Conservation (phyloP, 2,113 vertebrate species). For the Ploceus nigricollis region DNA sequence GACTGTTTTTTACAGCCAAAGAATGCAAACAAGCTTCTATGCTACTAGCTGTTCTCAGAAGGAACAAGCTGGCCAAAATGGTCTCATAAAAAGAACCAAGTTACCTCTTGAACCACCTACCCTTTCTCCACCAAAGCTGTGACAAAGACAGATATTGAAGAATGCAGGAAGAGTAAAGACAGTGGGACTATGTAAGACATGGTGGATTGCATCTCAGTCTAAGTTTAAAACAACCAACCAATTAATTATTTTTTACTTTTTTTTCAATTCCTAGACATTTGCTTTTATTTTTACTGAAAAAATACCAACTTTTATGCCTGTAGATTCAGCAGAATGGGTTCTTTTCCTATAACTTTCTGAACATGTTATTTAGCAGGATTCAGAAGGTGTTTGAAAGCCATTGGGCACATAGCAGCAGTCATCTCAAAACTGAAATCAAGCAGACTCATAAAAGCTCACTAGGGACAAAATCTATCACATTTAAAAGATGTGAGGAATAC, state of each 20-base stretch:
- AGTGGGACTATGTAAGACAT: background rate
- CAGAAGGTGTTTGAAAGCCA: background rate
- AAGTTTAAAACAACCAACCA: background rate
- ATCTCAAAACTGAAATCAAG: background rate
- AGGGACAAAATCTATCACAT: background rate
- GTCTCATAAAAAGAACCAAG: background rate
- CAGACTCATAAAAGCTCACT: background rate
- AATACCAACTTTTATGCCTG: background rate
- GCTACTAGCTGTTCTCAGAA: background rate
- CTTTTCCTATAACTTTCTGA: background rate
- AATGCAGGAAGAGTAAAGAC: background rate
- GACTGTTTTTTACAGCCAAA: background rate
- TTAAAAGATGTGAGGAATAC: background rate
- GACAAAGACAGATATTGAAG: background rate
- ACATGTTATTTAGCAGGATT: background rate
- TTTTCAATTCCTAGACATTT: background rate
- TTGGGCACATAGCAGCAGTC: rapidly evolving
- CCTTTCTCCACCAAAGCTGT: background rate
- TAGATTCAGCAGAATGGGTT: background rate
- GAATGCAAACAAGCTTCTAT: background rate
- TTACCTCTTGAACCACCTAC: background rate
- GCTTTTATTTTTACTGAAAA: background rate
- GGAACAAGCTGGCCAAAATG: background rate
- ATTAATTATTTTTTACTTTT: background rate
- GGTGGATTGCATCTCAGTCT: background rate